These are phyloP conservation scores for Clostera curtula DNA, from an alignment of 2,888 invertebrate genomes.

Conservation along the genomic window DNA sequence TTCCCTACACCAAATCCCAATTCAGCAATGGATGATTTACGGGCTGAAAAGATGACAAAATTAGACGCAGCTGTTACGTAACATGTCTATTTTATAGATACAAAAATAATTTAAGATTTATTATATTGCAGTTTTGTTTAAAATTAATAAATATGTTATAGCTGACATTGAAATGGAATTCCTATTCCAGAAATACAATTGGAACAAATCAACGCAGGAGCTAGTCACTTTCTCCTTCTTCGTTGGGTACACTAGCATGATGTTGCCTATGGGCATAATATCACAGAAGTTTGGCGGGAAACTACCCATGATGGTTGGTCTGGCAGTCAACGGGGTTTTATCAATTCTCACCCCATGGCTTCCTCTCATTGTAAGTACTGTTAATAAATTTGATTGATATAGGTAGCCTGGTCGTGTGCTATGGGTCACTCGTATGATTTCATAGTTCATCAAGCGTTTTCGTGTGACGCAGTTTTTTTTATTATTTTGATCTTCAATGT, in stretches of 20 bases:
- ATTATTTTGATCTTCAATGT: no score
- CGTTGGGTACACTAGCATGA: constrained; percentile 69
- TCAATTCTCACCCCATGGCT: constrained; percentile 50
- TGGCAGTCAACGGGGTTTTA: constrained; percentile 42
- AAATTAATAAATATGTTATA: constrained; percentile 17
- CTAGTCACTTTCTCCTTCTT: constrained; percentile 67
- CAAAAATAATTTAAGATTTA: no score
- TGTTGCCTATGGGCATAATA: constrained; percentile 72
- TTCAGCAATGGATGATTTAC: no score
- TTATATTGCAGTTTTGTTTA: no score
- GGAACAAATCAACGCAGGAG: constrained; percentile 48
- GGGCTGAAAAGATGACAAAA: no score
- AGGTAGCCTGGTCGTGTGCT: no score
- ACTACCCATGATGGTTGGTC: constrained; percentile 56
- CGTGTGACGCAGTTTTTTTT: no score
- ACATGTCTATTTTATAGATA: no score
- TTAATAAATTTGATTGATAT: not conserved
- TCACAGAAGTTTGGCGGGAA: constrained; percentile 78
- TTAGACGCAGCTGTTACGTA: no score
- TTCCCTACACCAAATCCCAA: no score
- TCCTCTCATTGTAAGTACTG: constrained; percentile 37
- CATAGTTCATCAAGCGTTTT: no score
- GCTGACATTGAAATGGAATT: constrained; percentile 32
- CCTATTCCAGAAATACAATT: constrained; percentile 40
- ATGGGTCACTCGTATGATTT: no score